Evolutionary conservation across 2,888 invertebrate species (phyloP), one percentile per base, ranked within the genome.

Genomic region (Phyto melanocephala): DNA sequence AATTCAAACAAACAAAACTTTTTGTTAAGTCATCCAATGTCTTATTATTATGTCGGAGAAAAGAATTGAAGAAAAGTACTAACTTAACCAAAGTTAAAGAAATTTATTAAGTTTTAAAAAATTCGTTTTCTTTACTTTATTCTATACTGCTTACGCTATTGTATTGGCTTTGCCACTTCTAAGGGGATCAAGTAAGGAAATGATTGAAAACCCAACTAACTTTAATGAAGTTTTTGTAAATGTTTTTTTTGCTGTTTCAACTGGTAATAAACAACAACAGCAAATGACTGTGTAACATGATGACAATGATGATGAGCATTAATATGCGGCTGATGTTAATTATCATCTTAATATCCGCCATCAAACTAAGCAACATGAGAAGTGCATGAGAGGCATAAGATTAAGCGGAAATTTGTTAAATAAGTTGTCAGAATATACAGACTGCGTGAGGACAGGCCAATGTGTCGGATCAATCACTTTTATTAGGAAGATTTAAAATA

Each of bases 11-110:
- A 13, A 77, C 70, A 74, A 40, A 81, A 81, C 47, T 81, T 81
- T 65, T 75, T 75, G 68, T 60, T 65, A 77, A 78, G 70, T 78
- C 81, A 81, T 81, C 74, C 70, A 63, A 78, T 70, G 78, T 70
- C 78, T 78, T 81, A 75, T 81, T 81, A 70, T 81, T 62, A 63
- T 74, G 52, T 17, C 62, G 42, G 11, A 15, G n/a, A 22, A 45
- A 11, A 62, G 65, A 40, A 15, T 3, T 47, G 3, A 11, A 20
- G 6, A 45, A 60, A 22, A 22, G 50, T 17, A 45, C 17, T 37
- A 72, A 40, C 50, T 62, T 17, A 52, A 52, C 33, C 28, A 42
- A 75, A 56, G 54, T 47, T 60, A 50, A 54, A 65, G 37, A 47
- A 54, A 45, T 5, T 33, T 28, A 52, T 17, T 24, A 70, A 68